Evolutionary conservation across 2,797 vertebrate species (phyloP).

Genomic region (Manis crassicaudata): DNA sequence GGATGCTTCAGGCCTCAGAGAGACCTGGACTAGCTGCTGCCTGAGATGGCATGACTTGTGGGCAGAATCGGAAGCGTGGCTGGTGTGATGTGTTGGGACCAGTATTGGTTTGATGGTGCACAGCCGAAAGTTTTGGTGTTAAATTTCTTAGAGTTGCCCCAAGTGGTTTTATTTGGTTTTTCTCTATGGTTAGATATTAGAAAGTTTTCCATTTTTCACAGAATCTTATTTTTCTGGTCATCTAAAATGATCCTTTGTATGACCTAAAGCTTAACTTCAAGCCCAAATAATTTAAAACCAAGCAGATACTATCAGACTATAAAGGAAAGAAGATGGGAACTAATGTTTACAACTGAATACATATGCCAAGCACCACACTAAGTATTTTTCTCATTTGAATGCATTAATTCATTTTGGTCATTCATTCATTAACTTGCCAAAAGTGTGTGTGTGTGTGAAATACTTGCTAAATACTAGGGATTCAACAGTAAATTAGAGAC

Average conservation of each 20-base stretch:
- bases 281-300: neutral
- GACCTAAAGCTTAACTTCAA: constrained; percentile 18
- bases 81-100: neutral
- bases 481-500: neutral
- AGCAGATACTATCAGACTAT: neutral
- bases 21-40: neutral
- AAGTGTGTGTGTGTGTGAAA: neutral
- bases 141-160: neutral
- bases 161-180: neutral
- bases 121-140: neutral
- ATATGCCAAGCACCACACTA: neutral
- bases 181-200: neutral
- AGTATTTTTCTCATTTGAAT: neutral
- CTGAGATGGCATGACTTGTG: neutral
- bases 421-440: neutral
- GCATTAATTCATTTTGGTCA: neutral
- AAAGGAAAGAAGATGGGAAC: neutral
- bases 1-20: neutral
- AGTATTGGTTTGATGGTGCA: neutral
- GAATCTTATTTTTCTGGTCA: constrained; percentile 30
- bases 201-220: neutral
- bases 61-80: too few relatives aligned
- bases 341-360: neutral
- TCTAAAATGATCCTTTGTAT: neutral
- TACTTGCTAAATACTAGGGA: neutral